A percentile compares a stretch with the other conserved stretches of the same genome.
These are phyloP conservation scores for Drosophila virilis DNA, from an alignment of 1,140 invertebrate genomes.

Conservation along the genomic window DNA sequence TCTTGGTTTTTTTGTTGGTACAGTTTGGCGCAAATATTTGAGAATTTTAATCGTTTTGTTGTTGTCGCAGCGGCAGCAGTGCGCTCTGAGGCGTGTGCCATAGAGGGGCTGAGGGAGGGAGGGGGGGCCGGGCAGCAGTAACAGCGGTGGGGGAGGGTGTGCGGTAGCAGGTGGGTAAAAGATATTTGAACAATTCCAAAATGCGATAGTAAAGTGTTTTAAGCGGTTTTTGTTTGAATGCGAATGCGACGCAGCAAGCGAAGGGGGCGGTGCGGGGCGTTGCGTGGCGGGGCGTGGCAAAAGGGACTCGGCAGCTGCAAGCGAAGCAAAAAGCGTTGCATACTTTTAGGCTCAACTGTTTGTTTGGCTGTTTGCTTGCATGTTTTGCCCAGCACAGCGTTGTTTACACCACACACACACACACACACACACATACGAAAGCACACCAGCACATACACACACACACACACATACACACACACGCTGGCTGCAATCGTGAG, in stretches of 20 bases:
- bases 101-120: neutral
- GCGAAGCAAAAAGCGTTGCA: constrained; percentile 58
- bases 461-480: neutral
- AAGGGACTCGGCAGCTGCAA: constrained; percentile 10
- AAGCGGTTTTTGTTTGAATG: constrained; percentile 81
- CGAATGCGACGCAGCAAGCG: constrained; percentile 21
- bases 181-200: constrained; percentile 83
- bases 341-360: constrained; percentile 69
- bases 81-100: neutral
- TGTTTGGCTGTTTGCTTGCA: constrained; percentile 31
- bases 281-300: neutral
- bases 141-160: neutral
- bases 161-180: constrained; percentile 41
- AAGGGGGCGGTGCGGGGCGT: neutral
- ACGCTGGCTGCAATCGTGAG: constrained; percentile 12
- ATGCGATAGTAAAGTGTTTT: constrained; percentile 83
- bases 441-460: neutral
- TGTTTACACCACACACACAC: constrained; percentile 44
- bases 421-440: constrained; percentile 25
- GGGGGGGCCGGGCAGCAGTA: constrained; percentile 3
- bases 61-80: constrained; percentile 17
- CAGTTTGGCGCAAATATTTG: constrained; percentile 68
- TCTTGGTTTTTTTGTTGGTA: constrained; percentile 27
- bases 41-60: constrained; percentile 80
- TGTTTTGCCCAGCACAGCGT: constrained; percentile 40